Evolutionary conservation across 2,797 vertebrate species (phyloP), one percentile per base, ranked within the genome.

Genomic region (Phrynocephalus forsythii): DNA sequence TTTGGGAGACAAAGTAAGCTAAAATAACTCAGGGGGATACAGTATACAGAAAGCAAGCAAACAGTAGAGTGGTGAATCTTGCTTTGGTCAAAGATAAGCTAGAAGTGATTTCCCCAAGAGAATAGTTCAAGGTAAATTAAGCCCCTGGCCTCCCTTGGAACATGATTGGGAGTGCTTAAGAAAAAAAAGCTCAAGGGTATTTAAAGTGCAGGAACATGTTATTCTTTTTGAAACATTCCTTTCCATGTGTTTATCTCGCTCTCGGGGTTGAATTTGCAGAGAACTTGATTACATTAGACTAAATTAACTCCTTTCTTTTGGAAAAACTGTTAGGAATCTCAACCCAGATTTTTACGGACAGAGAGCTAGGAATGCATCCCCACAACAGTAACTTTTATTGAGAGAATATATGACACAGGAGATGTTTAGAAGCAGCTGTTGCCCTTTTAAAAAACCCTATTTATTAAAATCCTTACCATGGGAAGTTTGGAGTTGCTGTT

Each of bases 81-180:
- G 79, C 83, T 92, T 93, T 95, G 82, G 77, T 93, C 94, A 95
- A 96, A 95, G 95, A 93, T 95, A 95, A 95, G 87, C 85, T 87
- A 90, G 92, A 91, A 93, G 92, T 83, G 89, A 76, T 93, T 95
- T 93, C 87, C 90, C 38, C 86, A 52, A 75, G 85, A 94, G 93
- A 95, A 93, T 95, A 96, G 95, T 96, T 97, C 96, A 97, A 97
- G 96, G 95, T 94, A 96, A 95, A 95, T 96, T 93, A 92, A 91
- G 71, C 73, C 96, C 94, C 92, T 92, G 90, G 91, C 85, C 95
- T 96, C 95, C 90, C 94, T 95, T 96, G 95, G 38, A 96, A 92
- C 91, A 86, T 91, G 92, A 95, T 93, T 94, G 92, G 92, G 94
- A 96, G 92, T 91, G 78, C 93, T 94, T 94, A 96, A 97, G 60